Percentiles rank a stretch among this genome's conserved stretches.
Evolutionary conservation across 2,113 vertebrate species (phyloP).

Genomic region (Pungitius pungitius): DNA sequence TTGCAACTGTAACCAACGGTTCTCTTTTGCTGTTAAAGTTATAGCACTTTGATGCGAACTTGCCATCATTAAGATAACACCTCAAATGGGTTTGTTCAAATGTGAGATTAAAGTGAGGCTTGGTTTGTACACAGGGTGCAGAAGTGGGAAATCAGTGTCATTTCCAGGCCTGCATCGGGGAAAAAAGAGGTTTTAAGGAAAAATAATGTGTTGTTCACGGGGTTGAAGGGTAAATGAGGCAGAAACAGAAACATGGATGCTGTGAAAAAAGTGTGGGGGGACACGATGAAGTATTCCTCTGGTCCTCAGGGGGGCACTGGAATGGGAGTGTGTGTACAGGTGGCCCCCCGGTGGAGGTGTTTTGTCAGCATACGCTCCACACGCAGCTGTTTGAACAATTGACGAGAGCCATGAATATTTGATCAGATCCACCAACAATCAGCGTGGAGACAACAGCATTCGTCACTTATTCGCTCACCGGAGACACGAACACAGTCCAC

Average conservation of each 20-base stretch:
- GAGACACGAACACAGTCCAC: too few species aligned
- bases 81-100: too few species aligned
- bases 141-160: neutral
- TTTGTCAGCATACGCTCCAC: conserved; percentile 14
- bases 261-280: conserved; percentile 9
- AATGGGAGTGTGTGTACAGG: neutral
- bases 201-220: neutral
- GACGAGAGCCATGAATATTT: conserved; percentile 71
- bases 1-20: neutral
- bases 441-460: conserved; percentile 41
- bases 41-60: too few species aligned
- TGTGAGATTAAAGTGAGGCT: too few species aligned
- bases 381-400: conserved; percentile 57
- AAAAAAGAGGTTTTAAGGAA: neutral
- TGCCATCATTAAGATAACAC: neutral
- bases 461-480: too few species aligned
- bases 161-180: neutral
- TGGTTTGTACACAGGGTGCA: neutral
- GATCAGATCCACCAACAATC: conserved; percentile 60
- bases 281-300: neutral
- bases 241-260: conserved; percentile 13
- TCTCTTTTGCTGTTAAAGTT: neutral
- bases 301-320: conserved; percentile 6
- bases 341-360: too few species aligned
- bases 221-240: neutral